Evolutionary conservation across 2,113 vertebrate genomes (phyloP).

Genomic region (Notothenia coriiceps): DNA sequence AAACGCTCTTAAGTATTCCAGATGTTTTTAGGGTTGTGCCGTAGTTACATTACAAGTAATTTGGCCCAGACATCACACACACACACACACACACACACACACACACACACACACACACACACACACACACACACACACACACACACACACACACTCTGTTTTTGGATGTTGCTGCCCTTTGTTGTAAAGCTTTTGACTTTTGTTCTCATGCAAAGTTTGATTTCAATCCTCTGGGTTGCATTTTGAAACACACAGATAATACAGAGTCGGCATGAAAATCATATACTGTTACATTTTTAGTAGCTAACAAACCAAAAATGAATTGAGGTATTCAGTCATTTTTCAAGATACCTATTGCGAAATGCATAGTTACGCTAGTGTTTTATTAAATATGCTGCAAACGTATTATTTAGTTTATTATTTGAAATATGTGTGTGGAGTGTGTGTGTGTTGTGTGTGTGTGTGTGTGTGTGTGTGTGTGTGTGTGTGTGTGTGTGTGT

Average conservation of each 20-base stretch:
- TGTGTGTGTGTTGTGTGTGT: neutral
- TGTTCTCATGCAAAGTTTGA: neutral
- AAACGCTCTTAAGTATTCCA: conserved; percentile 8
- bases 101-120: neutral
- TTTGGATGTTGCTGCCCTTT: neutral
- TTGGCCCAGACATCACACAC: neutral
- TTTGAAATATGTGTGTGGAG: neutral
- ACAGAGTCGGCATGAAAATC: conserved; percentile 6
- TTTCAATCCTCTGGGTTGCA: neutral
- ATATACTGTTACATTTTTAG: neutral
- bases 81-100: neutral
- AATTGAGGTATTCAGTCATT: conserved; percentile 8
- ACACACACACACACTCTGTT: neutral
- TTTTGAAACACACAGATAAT: neutral
- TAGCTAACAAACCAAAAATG: neutral
- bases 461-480: neutral
- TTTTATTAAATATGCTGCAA: conserved; percentile 1
- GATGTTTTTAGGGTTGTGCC: neutral
- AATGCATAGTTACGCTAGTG: conserved; percentile 5
- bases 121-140: neutral
- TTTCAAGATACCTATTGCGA: conserved; percentile 13
- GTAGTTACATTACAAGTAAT: neutral
- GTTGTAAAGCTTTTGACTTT: neutral
- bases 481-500: neutral
- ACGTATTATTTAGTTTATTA: neutral